These are phyloP conservation scores for Scylla paramamosain DNA, from an alignment of 1,140 invertebrate species.

Conservation along the genomic window DNA sequence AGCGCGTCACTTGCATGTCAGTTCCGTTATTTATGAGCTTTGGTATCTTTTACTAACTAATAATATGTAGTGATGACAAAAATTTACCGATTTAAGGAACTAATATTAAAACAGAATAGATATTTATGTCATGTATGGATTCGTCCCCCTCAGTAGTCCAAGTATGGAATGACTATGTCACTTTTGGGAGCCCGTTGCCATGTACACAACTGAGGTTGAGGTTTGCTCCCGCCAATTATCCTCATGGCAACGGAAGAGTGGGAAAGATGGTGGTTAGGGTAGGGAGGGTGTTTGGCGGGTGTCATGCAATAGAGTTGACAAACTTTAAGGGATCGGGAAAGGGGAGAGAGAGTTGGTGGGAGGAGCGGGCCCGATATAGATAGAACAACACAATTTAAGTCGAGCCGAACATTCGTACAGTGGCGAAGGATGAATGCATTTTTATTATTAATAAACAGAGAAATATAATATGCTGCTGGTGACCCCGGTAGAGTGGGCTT, in stretches of 20 bases:
- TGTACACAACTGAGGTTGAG: slow-evolving; percentile 63
- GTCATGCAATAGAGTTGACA: slow-evolving; percentile 63
- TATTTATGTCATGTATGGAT: slow-evolving; percentile 62
- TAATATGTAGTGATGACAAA: slow-evolving; percentile 60
- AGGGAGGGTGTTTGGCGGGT: slow-evolving; percentile 37
- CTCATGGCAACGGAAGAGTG: slow-evolving; percentile 66
- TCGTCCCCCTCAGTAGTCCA: slow-evolving; percentile 79
- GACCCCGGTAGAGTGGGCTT: slow-evolving; percentile 77
- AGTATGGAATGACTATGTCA: slow-evolving; percentile 78
- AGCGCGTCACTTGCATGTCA: slow-evolving; percentile 74
- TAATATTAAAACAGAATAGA: slow-evolving; percentile 54
- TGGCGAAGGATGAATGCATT: slow-evolving; percentile 60
- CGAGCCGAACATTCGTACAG: slow-evolving; percentile 73
- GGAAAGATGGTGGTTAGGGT: neutral
- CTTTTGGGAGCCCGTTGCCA: slow-evolving; percentile 71
- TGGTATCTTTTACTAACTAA: slow-evolving; percentile 48
- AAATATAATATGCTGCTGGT: slow-evolving; percentile 72
- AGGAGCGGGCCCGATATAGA: slow-evolving; percentile 46
- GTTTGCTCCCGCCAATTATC: slow-evolving; percentile 60
- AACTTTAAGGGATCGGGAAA: slow-evolving; percentile 7
- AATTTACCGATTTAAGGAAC: slow-evolving; percentile 60
- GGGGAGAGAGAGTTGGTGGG: slow-evolving; percentile 28
- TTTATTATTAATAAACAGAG: slow-evolving; percentile 44
- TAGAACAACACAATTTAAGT: slow-evolving; percentile 61
- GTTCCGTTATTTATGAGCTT: slow-evolving; percentile 73